Conservation (phyloP, 2,888 invertebrate species). For the Coelopa pilipes region DNA sequence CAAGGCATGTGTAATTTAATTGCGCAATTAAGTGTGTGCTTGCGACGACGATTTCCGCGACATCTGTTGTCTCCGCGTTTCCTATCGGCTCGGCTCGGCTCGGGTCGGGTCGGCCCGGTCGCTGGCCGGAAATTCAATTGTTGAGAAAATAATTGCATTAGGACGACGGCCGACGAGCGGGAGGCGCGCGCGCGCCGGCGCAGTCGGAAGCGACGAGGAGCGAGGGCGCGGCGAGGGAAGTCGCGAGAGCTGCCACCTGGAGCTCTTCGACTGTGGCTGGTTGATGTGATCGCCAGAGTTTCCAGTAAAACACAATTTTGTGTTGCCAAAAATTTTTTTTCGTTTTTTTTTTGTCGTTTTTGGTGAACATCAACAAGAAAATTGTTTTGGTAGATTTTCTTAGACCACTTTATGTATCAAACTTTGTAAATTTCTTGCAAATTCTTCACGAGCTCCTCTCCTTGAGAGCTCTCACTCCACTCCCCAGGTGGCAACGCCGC, state of each 20-base stretch:
- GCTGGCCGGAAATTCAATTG: conserved; percentile 64
- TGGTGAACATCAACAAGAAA: too few relatives aligned
- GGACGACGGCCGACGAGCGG: conserved; percentile 52
- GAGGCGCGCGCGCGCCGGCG: conserved; percentile 42
- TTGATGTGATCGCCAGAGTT: too few relatives aligned
- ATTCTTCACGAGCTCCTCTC: background rate
- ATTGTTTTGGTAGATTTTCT: too few relatives aligned
- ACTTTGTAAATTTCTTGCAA: too few relatives aligned
- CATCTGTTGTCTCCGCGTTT: conserved; percentile 43
- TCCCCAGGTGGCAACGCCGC: conserved; percentile 15
- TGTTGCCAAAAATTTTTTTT: too few relatives aligned
- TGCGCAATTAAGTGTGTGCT: conserved; percentile 60
- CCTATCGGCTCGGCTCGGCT: conserved; percentile 9
- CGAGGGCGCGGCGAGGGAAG: background rate
- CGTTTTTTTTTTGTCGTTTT: too few relatives aligned
- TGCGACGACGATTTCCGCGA: conserved; percentile 42
- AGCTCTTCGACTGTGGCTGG: too few relatives aligned
- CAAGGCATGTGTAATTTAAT: conserved; percentile 52
- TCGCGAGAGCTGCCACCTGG: conserved; percentile 14
- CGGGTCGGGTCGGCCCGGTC: conserved; percentile 31
- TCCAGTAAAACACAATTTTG: too few relatives aligned
- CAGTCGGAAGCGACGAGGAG: conserved; percentile 20
- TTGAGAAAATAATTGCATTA: conserved; percentile 62
- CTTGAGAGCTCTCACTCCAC: background rate
- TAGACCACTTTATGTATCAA: too few relatives aligned